These are phyloP conservation scores for Psococerastis gibbosa DNA, from an alignment of 2,888 invertebrate genomes.

Conservation along the genomic window DNA sequence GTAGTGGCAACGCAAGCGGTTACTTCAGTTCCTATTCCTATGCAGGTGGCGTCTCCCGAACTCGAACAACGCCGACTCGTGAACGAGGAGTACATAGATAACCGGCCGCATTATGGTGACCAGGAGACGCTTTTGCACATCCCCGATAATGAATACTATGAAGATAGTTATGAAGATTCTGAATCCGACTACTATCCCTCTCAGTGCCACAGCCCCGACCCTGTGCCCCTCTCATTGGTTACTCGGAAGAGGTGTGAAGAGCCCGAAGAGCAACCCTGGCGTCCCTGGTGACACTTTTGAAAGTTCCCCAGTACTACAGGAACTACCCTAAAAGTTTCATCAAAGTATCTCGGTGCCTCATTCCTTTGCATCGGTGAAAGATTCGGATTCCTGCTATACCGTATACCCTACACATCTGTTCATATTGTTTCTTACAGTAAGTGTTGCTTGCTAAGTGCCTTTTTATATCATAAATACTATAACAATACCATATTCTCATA, in stretches of 20 bases:
- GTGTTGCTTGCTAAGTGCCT: too few relatives aligned
- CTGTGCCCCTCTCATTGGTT: background rate
- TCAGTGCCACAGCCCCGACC: slow-evolving; percentile 3
- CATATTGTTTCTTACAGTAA: too few relatives aligned
- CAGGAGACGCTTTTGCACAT: slow-evolving; percentile 4
- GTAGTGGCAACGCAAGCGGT: background rate
- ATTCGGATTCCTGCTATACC: too few relatives aligned
- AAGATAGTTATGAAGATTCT: slow-evolving; percentile 3
- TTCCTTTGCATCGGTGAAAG: too few relatives aligned
- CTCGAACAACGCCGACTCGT: background rate
- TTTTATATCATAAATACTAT: too few relatives aligned
- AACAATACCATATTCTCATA: too few relatives aligned
- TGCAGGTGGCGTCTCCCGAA: background rate
- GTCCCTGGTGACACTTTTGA: slow-evolving; percentile 8
- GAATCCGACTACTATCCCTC: background rate
- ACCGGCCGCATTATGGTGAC: background rate
- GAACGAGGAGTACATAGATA: background rate
- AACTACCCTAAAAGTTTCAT: too few relatives aligned
- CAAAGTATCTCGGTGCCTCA: too few relatives aligned
- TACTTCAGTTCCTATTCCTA: background rate
- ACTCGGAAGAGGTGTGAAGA: slow-evolving; percentile 4
- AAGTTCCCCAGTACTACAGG: too few relatives aligned
- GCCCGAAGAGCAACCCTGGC: background rate
- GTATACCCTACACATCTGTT: too few relatives aligned
- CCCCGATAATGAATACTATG: slow-evolving; percentile 6